These are phyloP conservation scores for Pocillopora meandrina DNA, from an alignment of 92 coral and sea anemone genomes.

Conservation along the genomic window DNA sequence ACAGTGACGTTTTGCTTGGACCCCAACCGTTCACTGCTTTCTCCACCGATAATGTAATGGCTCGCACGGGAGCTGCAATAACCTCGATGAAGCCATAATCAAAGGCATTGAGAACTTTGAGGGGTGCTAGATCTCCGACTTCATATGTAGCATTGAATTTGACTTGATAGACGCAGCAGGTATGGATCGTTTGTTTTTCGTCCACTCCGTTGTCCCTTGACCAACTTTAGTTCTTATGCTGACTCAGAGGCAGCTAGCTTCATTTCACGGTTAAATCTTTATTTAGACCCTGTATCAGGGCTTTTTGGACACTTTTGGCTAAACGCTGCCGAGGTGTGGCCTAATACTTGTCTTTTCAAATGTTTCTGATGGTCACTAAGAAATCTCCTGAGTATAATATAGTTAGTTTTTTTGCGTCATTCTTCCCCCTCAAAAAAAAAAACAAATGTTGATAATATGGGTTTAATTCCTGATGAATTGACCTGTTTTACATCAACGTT, in stretches of 20 bases:
- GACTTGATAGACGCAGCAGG: too few species aligned
- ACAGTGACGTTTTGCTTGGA: slow-evolving; percentile 25
- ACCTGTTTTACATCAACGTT: too few species aligned
- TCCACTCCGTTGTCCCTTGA: too few species aligned
- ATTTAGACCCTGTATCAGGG: neutral
- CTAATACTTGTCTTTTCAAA: slow-evolving; percentile 27
- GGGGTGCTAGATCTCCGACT: too few species aligned
- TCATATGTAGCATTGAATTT: too few species aligned
- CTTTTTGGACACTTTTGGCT: neutral
- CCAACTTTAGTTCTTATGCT: slow-evolving; percentile 21
- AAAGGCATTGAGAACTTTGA: neutral
- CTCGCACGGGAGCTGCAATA: slow-evolving; percentile 40
- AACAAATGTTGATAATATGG: too few species aligned
- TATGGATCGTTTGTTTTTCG: too few species aligned
- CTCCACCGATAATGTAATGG: slow-evolving; percentile 44
- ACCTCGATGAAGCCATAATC: slow-evolving; percentile 60
- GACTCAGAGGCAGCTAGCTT: slow-evolving; percentile 31
- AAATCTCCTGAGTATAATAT: slow-evolving; percentile 8
- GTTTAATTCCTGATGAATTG: too few species aligned
- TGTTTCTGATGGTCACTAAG: neutral
- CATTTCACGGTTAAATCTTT: neutral
- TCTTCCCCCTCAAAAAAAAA: too few species aligned
- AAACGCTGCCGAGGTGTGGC: slow-evolving; percentile 23
- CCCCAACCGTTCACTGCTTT: slow-evolving; percentile 28
- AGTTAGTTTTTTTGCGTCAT: neutral